These are phyloP conservation scores for Eristalis arbustorum DNA, from an alignment of 2,888 invertebrate species.

Conservation along the genomic window DNA sequence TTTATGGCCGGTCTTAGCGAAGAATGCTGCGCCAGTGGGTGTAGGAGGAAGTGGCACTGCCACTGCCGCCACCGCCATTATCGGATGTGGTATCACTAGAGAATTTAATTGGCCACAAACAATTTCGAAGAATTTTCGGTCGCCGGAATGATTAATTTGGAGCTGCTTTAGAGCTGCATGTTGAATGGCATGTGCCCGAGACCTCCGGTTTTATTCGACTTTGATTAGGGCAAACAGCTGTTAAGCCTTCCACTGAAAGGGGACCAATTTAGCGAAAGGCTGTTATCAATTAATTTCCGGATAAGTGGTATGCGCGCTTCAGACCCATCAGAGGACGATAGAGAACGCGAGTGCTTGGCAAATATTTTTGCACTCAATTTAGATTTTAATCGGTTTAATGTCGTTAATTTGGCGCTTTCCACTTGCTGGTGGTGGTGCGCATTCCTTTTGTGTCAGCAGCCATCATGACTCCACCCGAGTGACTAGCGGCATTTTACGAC, in stretches of 20 bases:
- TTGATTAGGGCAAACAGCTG: constrained; percentile 53
- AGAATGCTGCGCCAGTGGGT: constrained; percentile 1
- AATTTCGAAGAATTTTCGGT: constrained; percentile 30
- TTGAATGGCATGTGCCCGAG: constrained; percentile 21
- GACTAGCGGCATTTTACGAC: not conserved
- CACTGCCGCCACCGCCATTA: not conserved
- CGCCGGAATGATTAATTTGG: constrained; percentile 57
- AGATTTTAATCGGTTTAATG: constrained; percentile 56
- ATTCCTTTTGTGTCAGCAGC: not conserved
- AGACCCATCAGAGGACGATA: not conserved
- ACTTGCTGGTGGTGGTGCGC: not conserved
- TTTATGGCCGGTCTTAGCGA: constrained; percentile 49
- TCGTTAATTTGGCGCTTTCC: constrained; percentile 10
- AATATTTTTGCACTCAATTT: constrained; percentile 61
- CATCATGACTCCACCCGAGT: not conserved
- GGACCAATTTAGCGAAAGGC: constrained; percentile 36
- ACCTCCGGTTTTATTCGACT: constrained; percentile 27
- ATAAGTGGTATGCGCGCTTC: constrained; percentile 6
- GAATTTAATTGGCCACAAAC: constrained; percentile 61
- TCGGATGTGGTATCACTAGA: constrained; percentile 18
- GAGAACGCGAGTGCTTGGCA: not conserved
- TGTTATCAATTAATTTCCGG: constrained; percentile 43
- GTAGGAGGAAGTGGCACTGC: not conserved
- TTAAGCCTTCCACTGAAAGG: constrained; percentile 10
- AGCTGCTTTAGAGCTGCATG: constrained; percentile 47